Base-by-base conservation (phyloP, 2,113 vertebrate species). In the Heliornis fulica region DNA sequence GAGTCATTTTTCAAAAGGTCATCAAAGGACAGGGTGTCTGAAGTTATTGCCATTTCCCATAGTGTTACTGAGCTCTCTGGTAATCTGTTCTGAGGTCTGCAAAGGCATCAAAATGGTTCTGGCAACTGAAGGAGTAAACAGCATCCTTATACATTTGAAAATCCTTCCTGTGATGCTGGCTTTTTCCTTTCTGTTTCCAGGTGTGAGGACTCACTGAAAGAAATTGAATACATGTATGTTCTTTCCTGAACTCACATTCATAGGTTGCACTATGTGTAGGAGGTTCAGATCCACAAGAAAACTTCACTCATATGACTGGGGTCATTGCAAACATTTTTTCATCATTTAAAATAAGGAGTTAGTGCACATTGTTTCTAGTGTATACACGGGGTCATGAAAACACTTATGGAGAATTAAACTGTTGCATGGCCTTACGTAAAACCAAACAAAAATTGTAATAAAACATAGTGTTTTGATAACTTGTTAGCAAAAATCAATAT, bases 161-260 rank as follows among this genome's bases (percentile, higher is more conserved):
- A 61, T 50, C 17, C 50, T 77, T 13, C 13, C 16, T 18, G n/a
- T n/a, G n/a, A 31, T 51, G 17, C 10, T 57, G 15, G 13, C 0
- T 19, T 88, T 66, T 16, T 31, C 12, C n/a, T 32, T 12, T 28
- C 29, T 78, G 21, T 64, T 85, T 64, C 40, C 57, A 79, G 28
- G 46, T 4, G 1, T 3, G 4, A 53, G 50, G 18, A 34, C 43
- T 82, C 34, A 46, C 20, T 87, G 34, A 45, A 81, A 87, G 32
- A 38, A 77, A 15, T 2, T 20, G 11, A 72, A 65, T 0, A 4
- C 0, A 0, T 60, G 64, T 83, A 15, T 34, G 4, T 15, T 60
- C 20, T 46, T 75, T 84, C 51, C 63, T 71, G 38, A 69, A 14
- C 34, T 64, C 51, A 56, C 3, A 15, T 54, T 65, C 54, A 74